These are phyloP conservation scores for Bursaphelenchus mucronatus DNA, from an alignment of 1,140 invertebrate genomes.

Conservation along the genomic window DNA sequence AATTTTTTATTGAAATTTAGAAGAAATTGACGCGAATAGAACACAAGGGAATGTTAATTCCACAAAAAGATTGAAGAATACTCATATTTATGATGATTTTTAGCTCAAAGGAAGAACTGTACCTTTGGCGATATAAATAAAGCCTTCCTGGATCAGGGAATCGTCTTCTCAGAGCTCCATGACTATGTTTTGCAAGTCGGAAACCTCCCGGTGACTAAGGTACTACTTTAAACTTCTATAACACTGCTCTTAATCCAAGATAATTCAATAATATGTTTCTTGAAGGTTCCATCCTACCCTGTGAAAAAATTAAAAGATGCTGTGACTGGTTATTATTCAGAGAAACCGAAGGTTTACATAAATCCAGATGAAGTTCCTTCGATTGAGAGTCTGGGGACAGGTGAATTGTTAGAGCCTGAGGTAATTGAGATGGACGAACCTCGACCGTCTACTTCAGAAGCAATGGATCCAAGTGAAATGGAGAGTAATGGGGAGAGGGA, in stretches of 20 bases:
- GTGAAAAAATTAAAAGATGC: conserved; percentile 1
- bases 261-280: neutral
- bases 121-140: conserved; percentile 17
- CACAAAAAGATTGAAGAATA: neutral
- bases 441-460: no score
- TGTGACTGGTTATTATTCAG: no score
- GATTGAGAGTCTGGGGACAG: no score
- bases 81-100: conserved; percentile 5
- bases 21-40: no score
- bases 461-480: no score
- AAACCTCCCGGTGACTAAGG: conserved; percentile 1
- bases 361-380: no score
- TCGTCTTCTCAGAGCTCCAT: conserved; percentile 23
- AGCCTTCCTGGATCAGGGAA: conserved; percentile 21
- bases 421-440: no score
- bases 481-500: no score
- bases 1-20: neutral
- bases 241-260: neutral
- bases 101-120: conserved; percentile 16
- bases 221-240: neutral
- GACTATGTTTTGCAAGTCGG: conserved; percentile 26
- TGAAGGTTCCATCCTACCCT: conserved; percentile 14
- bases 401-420: no score
- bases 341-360: conserved; percentile 1
- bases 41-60: no score